Evolutionary conservation across 2,797 vertebrate genomes (phyloP), one percentile per base, ranked within the genome.

Genomic region (Rousettus madagascariensis): DNA sequence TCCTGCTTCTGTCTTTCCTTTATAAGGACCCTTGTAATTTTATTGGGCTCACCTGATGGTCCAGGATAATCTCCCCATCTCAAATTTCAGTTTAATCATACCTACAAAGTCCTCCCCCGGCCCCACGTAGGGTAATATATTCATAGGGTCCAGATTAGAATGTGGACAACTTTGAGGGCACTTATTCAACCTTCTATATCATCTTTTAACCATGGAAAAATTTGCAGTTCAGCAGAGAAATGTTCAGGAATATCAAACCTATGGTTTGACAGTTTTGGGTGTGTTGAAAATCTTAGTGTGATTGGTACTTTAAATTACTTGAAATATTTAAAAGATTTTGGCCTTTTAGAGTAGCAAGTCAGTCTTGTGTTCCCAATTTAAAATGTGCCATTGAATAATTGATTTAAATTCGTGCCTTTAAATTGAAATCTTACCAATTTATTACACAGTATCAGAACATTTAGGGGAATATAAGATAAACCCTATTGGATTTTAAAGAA

Each of bases 241-340:
- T 24, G 13, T 78, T 82, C 17, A 80, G 80, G 66, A 53, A 88
- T 74, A 55, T 65, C 28, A 43, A 49, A 30, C n/a, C 77, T 80
- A 8, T 26, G 55, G 24, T 71, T 43, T 19, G 36, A 36, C n/a
- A 75, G 28, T 13, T 53, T 84, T 41, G 71, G 16, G 6, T 53
- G 6, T 69, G 9, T 63, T 85, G 36, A 84, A 69, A 84, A 59
- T 75, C 61, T 51, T 33, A 68, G 38, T 20, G 68, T 89, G 51
- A 59, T 78, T 69, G 30, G 3, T 78, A 85, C 38, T 55, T 84
- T 84, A 17, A 46, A 63, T 71, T 85, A 43, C 79, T 85, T 85
- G 87, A 90, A 63, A 63, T 78, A 78, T 90, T 68, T 69, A 41
- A 94, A 55, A 84, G 51, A 51, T 33, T 85, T 90, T 85, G 36